phyloP scores from a whole-genome alignment of 2,888 invertebrate species.

The Mylabris sibirica region DNA sequence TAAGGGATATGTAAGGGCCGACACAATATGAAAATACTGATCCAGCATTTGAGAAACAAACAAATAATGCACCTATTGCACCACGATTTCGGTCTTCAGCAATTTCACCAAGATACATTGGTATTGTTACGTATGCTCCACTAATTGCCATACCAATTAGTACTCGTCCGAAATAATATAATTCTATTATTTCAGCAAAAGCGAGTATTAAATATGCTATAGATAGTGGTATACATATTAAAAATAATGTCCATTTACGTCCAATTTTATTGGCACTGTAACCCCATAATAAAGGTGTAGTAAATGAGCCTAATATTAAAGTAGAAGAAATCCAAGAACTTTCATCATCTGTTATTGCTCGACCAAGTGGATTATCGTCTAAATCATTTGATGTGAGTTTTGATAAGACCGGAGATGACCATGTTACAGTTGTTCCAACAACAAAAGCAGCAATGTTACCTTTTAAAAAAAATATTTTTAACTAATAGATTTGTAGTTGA shows the following conservation, averaged over 20 bases:
- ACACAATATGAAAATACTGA: constrained; percentile 63
- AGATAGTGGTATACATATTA: neutral
- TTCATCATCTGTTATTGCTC: constrained; percentile 22
- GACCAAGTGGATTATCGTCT: constrained; percentile 22
- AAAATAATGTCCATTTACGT: neutral
- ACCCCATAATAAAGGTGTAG: constrained; percentile 60
- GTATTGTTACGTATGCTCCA: constrained; percentile 74
- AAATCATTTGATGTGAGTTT: constrained; percentile 26
- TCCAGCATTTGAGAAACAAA: constrained; percentile 73
- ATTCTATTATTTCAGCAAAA: constrained; percentile 24
- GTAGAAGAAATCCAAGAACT: constrained; percentile 29
- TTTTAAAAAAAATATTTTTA: constrained; percentile 17
- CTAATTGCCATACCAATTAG: constrained; percentile 72
- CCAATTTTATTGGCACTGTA: neutral
- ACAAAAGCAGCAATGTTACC: constrained; percentile 22
- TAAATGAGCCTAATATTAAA: constrained; percentile 16
- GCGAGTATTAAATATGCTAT: neutral
- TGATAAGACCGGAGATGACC: constrained; percentile 30
- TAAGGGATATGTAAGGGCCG: constrained; percentile 42
- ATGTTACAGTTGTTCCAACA: constrained; percentile 25
- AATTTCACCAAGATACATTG: constrained; percentile 87
- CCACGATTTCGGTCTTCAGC: constrained; percentile 81
- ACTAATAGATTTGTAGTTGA: neutral
- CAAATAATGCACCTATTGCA: constrained; percentile 73
- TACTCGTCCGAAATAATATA: constrained; percentile 64